Evolutionary conservation across 2,888 invertebrate species (phyloP).

Genomic region (Drosophila borborema): DNA sequence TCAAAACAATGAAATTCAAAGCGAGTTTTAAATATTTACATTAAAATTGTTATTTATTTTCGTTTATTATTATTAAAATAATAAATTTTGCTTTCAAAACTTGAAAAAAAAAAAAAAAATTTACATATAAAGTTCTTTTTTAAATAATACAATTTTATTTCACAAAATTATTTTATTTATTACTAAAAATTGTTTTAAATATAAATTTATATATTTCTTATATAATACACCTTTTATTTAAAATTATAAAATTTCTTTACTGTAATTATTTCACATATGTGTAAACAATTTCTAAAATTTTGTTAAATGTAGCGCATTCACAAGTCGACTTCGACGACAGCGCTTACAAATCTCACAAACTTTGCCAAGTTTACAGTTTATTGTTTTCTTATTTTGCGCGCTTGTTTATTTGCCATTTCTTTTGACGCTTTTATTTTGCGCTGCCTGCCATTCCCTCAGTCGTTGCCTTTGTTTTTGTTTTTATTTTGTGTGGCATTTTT

Average conservation of each 20-base stretch:
- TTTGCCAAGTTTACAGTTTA: slow-evolving; percentile 63
- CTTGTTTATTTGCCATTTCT: slow-evolving; percentile 75
- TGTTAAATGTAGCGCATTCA: slow-evolving; percentile 36
- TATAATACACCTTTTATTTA: not conserved
- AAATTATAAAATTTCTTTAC: not conserved
- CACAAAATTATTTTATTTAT: too few species aligned
- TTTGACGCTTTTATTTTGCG: slow-evolving; percentile 74
- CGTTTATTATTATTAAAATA: too few species aligned
- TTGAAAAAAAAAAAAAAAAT: too few species aligned
- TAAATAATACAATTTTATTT: too few species aligned
- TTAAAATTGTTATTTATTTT: too few species aligned
- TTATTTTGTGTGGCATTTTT: slow-evolving; percentile 72
- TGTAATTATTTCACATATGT: too few species aligned
- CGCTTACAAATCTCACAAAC: slow-evolving; percentile 13
- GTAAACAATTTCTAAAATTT: not conserved
- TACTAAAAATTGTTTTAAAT: too few species aligned
- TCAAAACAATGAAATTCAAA: too few species aligned
- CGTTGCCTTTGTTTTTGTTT: slow-evolving; percentile 7
- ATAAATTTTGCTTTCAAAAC: too few species aligned
- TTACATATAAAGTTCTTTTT: too few species aligned
- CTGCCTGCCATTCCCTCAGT: slow-evolving; percentile 38
- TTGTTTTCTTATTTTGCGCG: slow-evolving; percentile 56
- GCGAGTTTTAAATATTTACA: too few species aligned
- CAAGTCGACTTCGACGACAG: not conserved
- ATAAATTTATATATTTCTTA: too few species aligned